Base-by-base conservation (phyloP, 2,113 vertebrate genomes). In the Pseudolaguvia tuberculata region DNA sequence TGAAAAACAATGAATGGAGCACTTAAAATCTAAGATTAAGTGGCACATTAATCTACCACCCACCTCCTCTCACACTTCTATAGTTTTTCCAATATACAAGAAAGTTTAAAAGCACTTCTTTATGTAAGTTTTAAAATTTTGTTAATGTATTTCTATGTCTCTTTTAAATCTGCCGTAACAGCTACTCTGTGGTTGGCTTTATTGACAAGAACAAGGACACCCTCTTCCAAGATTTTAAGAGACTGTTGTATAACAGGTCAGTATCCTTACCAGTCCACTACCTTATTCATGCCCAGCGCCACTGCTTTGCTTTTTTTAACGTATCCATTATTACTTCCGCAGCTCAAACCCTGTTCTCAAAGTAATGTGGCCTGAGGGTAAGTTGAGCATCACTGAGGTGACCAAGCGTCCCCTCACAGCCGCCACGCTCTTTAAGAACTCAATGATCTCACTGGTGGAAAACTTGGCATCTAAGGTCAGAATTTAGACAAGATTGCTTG, bases 181-280 rank as follows among this genome's bases (percentile, higher is more conserved):
- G 97, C 66, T 99, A 98, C 87, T 98, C 96, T 0, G 95, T 95
- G 85, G 84, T 92, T 73, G 94, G 96, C 63, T 98, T 99, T 83
- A 98, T 99, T 79, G 97, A 99, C 88, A 99, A 99, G 90, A 99
- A 99, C 89, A 99, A 97, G 86, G 97, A 99, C 86, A 96, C 96
- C 27, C 91, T 99, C 81, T 99, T 99, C 88, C 97, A 99, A 84
- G 97, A 99, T 85, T 99, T 99, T 89, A 99, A 99, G 87, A 92
- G 96, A 73, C 92, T 98, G 72, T 87, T 99, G 89, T 99, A 97
- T 86, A 99, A 99, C 94, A 99, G 97, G 97, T 99, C 73, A 62
- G 35, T 72, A 25, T 51, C 69, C 18, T 47, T 23, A 57, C 25
- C 10, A 35, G 20, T 47, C 25, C 51, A 31, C 25, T 55, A n/a